Conservation (phyloP, 2,888 invertebrate genomes). For the Diaphora mendica region DNA sequence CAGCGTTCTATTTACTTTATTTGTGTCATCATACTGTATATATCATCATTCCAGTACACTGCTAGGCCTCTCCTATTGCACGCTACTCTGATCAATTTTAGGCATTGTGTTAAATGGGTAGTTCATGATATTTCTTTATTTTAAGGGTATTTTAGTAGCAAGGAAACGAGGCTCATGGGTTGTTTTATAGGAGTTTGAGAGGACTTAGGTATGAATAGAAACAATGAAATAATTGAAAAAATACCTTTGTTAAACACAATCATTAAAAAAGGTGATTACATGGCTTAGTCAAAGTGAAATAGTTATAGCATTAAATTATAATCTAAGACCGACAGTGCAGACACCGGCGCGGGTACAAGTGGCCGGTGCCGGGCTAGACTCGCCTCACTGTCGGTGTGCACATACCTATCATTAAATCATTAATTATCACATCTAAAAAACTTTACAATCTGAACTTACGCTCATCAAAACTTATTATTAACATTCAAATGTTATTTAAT, state of each 20-base stretch:
- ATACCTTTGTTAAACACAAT: constrained; percentile 70
- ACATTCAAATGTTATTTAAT: constrained; percentile 54
- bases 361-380: neutral
- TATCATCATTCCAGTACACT: too few species aligned
- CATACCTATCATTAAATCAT: constrained; percentile 49
- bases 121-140: too few species aligned
- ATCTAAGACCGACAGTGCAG: constrained; percentile 33
- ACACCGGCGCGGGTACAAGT: constrained; percentile 11
- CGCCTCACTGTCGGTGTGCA: constrained; percentile 31
- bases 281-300: constrained; percentile 62
- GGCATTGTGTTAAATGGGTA: too few species aligned
- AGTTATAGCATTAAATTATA: constrained; percentile 53
- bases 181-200: neutral
- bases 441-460: constrained; percentile 58
- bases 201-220: constrained; percentile 22
- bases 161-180: neutral
- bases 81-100: too few species aligned
- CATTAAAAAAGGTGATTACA: constrained; percentile 68
- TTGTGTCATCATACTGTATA: too few species aligned
- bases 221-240: constrained; percentile 58
- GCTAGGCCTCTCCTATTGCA: too few species aligned
- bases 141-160: neutral
- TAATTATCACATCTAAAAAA: constrained; percentile 65
- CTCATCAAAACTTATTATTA: constrained; percentile 63
- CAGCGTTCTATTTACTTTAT: too few species aligned